phyloP scores from a whole-genome alignment of 1,140 invertebrate species.

The Drosophila equinoxialis region DNA sequence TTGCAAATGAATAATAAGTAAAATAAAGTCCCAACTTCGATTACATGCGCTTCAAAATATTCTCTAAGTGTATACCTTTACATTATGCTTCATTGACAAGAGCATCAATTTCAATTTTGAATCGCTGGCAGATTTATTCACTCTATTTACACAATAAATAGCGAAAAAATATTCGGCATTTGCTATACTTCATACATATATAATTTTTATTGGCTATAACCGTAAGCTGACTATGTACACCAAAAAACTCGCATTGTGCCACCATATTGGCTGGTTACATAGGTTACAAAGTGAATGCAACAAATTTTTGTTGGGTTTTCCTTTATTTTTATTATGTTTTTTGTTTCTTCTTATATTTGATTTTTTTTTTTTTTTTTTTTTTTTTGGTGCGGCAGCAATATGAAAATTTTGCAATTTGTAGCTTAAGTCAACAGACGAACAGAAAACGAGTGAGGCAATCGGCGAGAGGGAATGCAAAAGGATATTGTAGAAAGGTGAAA shows the following conservation, averaged over 20 bases:
- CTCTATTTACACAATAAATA: no score
- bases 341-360: neutral
- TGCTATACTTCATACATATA: neutral
- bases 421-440: slow-evolving; percentile 61
- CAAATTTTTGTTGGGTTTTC: neutral
- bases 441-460: slow-evolving; percentile 8
- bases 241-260: slow-evolving; percentile 4
- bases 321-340: neutral
- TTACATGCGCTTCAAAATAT: no score
- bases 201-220: slow-evolving; percentile 9
- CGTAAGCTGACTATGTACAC: slow-evolving; percentile 10
- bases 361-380: neutral
- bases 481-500: neutral
- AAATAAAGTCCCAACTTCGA: no score
- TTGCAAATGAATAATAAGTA: no score
- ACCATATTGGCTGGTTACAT: slow-evolving; percentile 1
- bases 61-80: no score
- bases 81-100: no score
- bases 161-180: no score
- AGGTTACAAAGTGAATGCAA: slow-evolving; percentile 12
- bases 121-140: no score
- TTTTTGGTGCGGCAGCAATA: slow-evolving; percentile 1
- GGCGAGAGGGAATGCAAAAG: neutral
- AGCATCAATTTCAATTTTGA: no score
- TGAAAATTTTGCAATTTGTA: slow-evolving; percentile 61